phyloP scores from a whole-genome alignment of 2,797 vertebrate genomes.

The Cryptoblepharus egeriae region DNA sequence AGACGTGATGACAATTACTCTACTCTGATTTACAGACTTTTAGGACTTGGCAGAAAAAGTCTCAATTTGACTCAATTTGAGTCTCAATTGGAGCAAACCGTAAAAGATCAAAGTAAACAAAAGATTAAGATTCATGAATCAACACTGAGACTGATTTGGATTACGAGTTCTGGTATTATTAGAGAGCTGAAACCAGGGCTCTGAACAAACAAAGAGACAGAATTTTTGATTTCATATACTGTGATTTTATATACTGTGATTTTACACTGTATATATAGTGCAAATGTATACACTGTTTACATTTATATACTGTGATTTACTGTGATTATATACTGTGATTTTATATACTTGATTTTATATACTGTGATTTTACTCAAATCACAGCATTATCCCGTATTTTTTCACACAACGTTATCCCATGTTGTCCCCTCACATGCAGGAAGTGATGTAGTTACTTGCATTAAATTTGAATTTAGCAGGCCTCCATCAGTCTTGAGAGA shows the following conservation, averaged over 20 bases:
- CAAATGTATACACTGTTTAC: no score
- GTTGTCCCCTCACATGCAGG: background rate
- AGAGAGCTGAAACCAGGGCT: conserved; percentile 11
- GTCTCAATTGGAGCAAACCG: conserved; percentile 15
- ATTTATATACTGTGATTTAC: no score
- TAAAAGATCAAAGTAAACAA: conserved; percentile 59
- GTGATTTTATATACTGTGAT: no score
- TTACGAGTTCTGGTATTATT: conserved; percentile 11
- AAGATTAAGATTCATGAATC: background rate
- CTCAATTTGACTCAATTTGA: conserved; percentile 40
- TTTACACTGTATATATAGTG: no score
- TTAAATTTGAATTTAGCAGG: background rate
- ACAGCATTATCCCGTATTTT: background rate
- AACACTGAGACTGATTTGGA: conserved; percentile 24
- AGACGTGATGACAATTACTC: conserved; percentile 64
- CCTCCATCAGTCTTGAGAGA: no score
- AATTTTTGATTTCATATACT: no score
- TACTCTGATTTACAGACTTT: conserved; percentile 54
- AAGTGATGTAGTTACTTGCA: background rate
- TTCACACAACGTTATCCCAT: background rate
- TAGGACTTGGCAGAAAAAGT: conserved; percentile 50
- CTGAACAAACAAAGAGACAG: no score
- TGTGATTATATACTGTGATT: no score
- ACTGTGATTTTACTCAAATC: no score
- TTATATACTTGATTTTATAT: no score